Evolutionary conservation across 2,888 invertebrate genomes (phyloP).

Genomic region (Drosophila algonquin): DNA sequence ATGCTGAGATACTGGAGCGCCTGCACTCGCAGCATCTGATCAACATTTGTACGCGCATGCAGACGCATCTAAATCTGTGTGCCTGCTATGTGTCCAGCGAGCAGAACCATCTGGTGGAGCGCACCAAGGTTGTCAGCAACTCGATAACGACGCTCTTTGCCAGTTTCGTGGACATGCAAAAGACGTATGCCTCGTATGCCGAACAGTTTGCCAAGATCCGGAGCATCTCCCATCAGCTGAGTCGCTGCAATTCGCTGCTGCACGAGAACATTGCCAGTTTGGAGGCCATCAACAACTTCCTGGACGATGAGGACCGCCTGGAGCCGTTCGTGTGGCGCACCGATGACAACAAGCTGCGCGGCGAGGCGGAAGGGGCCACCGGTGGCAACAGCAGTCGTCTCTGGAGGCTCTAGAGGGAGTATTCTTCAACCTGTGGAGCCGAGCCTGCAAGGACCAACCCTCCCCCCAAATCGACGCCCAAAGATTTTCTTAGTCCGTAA

Average conservation of each 20-base stretch:
- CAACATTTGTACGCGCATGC: constrained; percentile 91
- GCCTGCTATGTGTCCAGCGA: constrained; percentile 92
- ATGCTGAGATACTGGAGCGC: constrained; percentile 93
- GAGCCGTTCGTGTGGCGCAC: constrained; percentile 96
- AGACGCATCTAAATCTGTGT: constrained; percentile 92
- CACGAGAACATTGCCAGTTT: constrained; percentile 94
- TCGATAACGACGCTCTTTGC: constrained; percentile 89
- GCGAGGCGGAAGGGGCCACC: constrained; percentile 75
- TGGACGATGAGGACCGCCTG: constrained; percentile 92
- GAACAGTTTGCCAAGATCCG: constrained; percentile 93
- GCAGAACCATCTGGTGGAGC: constrained; percentile 89
- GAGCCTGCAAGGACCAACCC: neutral
- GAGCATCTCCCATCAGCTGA: constrained; percentile 92
- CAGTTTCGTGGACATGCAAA: constrained; percentile 91
- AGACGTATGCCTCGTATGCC: constrained; percentile 92
- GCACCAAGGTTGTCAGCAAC: constrained; percentile 90
- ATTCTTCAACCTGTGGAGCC: neutral
- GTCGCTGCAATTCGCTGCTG: constrained; percentile 91
- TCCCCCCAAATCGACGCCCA: neutral
- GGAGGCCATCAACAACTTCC: constrained; percentile 92
- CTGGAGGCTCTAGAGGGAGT: constrained; percentile 64
- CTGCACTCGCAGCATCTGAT: constrained; percentile 87
- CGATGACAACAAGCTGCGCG: constrained; percentile 84
- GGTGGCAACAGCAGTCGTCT: constrained; percentile 63
- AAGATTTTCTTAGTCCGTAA: constrained; percentile 32